Percentiles rank a stretch among this genome's conserved stretches.
These are phyloP conservation scores for Andrena praecox DNA, from an alignment of 2,888 invertebrate genomes.

Conservation along the genomic window DNA sequence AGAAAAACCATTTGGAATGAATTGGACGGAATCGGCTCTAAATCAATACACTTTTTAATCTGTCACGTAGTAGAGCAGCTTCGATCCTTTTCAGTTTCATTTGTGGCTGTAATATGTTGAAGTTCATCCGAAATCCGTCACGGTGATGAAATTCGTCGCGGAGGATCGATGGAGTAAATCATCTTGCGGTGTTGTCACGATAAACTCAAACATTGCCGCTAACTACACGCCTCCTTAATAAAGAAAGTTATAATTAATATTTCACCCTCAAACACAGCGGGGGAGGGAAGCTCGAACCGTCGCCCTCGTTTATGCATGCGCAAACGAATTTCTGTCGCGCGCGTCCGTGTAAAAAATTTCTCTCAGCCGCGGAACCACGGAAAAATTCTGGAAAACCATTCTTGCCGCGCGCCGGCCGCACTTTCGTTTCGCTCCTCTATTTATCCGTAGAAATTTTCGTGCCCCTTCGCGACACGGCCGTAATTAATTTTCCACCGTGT, in stretches of 20 bases:
- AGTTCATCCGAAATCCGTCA: not conserved
- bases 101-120: not conserved
- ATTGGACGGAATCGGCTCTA: no score
- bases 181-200: conserved; percentile 37
- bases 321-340: conserved; percentile 37
- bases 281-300: not conserved
- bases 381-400: conserved; percentile 24
- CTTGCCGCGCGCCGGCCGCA: not conserved
- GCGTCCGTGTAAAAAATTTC: not conserved
- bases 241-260: conserved; percentile 63
- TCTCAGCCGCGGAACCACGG: not conserved
- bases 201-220: conserved; percentile 55
- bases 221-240: conserved; percentile 50
- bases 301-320: conserved; percentile 19
- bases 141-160: conserved; percentile 17
- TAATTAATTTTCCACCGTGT: conserved; percentile 27
- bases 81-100: not conserved
- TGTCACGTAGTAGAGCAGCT: not conserved
- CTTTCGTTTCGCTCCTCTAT: conserved; percentile 1
- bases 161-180: conserved; percentile 47
- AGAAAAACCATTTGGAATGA: no score
- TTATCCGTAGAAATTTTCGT: not conserved
- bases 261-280: conserved; percentile 35
- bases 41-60: no score
- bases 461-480: not conserved